Evolutionary conservation across 30 jellyfish, hydroid and myxozoan genomes (phyloP).

Genomic region (Cassiopea andromeda): DNA sequence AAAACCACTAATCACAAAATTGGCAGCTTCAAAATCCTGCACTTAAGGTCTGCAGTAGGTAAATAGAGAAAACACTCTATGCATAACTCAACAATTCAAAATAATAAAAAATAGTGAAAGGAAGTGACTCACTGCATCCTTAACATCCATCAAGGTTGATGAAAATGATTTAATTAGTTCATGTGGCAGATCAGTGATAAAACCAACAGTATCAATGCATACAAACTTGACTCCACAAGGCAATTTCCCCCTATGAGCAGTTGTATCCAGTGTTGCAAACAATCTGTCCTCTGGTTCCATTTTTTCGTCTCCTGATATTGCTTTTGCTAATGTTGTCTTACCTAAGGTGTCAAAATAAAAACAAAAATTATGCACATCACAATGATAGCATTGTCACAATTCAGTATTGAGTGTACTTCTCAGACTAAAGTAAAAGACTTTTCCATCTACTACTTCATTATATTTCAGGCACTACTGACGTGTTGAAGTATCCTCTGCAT

Average conservation of each 20-base stretch:
- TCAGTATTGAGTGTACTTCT: no score
- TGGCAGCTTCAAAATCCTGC: no score
- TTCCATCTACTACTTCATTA: no score
- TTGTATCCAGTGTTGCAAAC: slow-evolving; percentile 96
- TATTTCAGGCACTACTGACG: no score
- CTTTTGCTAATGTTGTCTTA: slow-evolving; percentile 92
- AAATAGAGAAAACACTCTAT: no score
- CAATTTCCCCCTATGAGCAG: slow-evolving; percentile 96
- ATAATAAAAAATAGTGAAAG: neutral
- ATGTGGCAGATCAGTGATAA: slow-evolving; percentile 97
- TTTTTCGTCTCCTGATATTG: slow-evolving; percentile 75
- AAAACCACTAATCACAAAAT: no score
- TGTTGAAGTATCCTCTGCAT: no score
- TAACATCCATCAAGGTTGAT: slow-evolving; percentile 92
- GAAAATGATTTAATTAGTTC: slow-evolving; percentile 93
- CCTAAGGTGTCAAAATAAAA: slow-evolving; percentile 44
- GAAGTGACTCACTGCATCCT: slow-evolving; percentile 80
- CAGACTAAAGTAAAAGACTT: no score
- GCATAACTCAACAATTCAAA: no score
- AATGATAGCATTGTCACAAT: no score
- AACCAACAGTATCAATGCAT: slow-evolving; percentile 96
- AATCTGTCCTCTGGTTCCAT: slow-evolving; percentile 93
- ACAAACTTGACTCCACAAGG: slow-evolving; percentile 87
- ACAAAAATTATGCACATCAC: neutral
- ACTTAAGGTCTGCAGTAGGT: no score